Percentiles rank a stretch among this genome's conserved stretches.
phyloP scores from a whole-genome alignment of 2,888 invertebrate genomes.

The Keiferia lycopersicella region DNA sequence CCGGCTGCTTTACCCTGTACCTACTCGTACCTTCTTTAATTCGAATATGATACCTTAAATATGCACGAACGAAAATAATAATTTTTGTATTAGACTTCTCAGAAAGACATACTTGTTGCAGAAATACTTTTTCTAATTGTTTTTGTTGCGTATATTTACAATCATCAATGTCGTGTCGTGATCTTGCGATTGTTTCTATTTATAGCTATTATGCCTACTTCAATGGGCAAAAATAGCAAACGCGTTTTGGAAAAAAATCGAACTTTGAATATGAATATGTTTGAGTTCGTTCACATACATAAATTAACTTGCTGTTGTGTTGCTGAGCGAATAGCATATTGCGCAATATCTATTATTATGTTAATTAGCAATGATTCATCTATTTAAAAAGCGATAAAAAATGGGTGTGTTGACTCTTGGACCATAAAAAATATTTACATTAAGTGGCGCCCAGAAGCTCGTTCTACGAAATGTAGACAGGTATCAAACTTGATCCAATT shows the following conservation, averaged over 20 bases:
- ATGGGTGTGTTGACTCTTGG: conserved; percentile 16
- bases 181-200: background rate
- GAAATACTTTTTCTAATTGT: too few relatives aligned
- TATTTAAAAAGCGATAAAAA: conserved; percentile 10
- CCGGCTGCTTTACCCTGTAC: too few relatives aligned
- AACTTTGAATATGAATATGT: background rate
- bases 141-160: too few relatives aligned
- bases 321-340: background rate
- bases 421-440: background rate
- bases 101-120: too few relatives aligned
- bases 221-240: background rate
- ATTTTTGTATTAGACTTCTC: too few relatives aligned
- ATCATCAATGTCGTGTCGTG: too few relatives aligned
- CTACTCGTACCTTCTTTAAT: too few relatives aligned
- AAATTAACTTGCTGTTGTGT: conserved; percentile 5
- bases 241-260: background rate
- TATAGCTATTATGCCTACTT: background rate
- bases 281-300: background rate
- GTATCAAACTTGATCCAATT: too few relatives aligned
- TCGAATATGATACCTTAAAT: too few relatives aligned
- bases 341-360: conserved; percentile 1
- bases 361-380: conserved; percentile 1
- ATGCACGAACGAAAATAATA: too few relatives aligned
- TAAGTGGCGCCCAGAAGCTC: background rate
- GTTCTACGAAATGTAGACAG: background rate